Evolutionary conservation across 1,140 invertebrate species (phyloP).

Genomic region (Andricus grossulariae): DNA sequence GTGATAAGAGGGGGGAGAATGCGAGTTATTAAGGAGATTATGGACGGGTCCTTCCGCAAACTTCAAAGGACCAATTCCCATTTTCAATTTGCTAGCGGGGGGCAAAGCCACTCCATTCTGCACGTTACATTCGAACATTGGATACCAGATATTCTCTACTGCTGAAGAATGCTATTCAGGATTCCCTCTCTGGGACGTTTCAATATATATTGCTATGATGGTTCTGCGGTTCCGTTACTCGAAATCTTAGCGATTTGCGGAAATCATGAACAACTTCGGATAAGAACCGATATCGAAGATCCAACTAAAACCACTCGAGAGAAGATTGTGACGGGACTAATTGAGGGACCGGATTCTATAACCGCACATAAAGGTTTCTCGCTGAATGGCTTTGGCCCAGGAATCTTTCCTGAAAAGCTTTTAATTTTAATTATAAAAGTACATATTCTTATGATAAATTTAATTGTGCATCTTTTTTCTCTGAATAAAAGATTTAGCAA

Average conservation of each 20-base stretch:
- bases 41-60: slow-evolving; percentile 63
- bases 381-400: too few species aligned
- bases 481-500: too few species aligned
- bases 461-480: too few species aligned
- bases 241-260: not conserved
- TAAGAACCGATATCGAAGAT: too few species aligned
- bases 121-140: slow-evolving; percentile 46
- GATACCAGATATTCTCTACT: slow-evolving; percentile 51
- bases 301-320: too few species aligned
- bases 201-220: not conserved
- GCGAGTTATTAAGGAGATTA: slow-evolving; percentile 70
- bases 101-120: slow-evolving; percentile 54
- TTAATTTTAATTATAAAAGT: too few species aligned
- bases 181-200: not conserved
- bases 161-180: slow-evolving; percentile 55
- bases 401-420: too few species aligned
- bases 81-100: slow-evolving; percentile 68
- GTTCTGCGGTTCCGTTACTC: not conserved
- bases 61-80: slow-evolving; percentile 73
- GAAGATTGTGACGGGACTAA: too few species aligned
- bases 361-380: too few species aligned
- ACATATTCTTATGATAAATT: too few species aligned
- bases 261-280: too few species aligned
- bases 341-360: too few species aligned
- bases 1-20: slow-evolving; percentile 43